A percentile compares a stretch with the other conserved stretches of the same genome.
These are phyloP conservation scores for Nicator chloris DNA, from an alignment of 2,113 vertebrate genomes.

Conservation along the genomic window DNA sequence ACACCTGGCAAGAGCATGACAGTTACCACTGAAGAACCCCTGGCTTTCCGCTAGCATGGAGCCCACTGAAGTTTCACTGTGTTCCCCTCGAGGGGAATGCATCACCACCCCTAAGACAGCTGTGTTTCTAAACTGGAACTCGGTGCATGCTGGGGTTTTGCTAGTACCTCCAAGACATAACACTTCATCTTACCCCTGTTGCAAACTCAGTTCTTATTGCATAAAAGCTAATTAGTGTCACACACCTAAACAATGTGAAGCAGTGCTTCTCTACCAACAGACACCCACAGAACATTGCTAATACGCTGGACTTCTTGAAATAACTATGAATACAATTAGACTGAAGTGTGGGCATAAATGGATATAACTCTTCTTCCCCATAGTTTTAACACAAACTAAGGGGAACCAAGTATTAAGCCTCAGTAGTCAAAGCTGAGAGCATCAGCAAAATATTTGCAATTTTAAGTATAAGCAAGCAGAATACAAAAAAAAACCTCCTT, in stretches of 20 bases:
- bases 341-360: background rate
- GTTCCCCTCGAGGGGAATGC: fast-evolving
- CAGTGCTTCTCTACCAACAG: background rate
- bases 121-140: background rate
- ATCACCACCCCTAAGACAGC: background rate
- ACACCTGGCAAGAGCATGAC: background rate
- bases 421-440: background rate
- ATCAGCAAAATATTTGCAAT: background rate
- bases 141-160: background rate
- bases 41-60: background rate
- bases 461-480: background rate
- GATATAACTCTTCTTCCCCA: background rate
- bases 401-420: background rate
- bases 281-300: background rate
- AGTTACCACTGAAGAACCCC: too few species aligned
- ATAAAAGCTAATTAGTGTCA: background rate
- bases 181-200: fast-evolving
- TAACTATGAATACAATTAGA: background rate
- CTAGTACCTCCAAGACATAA: background rate
- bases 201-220: background rate
- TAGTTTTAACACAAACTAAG: background rate
- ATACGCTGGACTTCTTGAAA: background rate
- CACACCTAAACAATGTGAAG: background rate
- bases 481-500: background rate
- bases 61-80: background rate